Percentiles rank a stretch among this genome's conserved stretches.
Conservation (phyloP, 2,888 invertebrate species). For the Galeopsomyia nigrocyanea region DNA sequence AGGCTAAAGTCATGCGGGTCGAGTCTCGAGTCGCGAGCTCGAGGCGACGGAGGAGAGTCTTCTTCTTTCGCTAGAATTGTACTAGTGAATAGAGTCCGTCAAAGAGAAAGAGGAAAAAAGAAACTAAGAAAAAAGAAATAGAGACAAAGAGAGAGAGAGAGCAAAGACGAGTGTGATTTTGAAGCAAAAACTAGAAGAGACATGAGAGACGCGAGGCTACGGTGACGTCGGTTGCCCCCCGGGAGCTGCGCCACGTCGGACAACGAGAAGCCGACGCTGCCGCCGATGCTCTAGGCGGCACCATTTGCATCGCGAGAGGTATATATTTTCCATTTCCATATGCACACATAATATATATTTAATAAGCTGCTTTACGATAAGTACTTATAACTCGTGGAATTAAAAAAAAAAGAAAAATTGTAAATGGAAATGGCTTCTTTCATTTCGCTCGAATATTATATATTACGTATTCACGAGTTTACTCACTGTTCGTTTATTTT, state of each 20-base stretch:
- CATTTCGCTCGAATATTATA: too few relatives aligned
- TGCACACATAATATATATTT: too few relatives aligned
- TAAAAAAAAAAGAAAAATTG: too few relatives aligned
- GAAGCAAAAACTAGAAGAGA: background rate
- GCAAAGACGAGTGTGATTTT: too few relatives aligned
- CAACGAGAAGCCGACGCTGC: conserved; percentile 18
- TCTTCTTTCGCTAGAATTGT: background rate
- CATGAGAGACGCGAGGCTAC: conserved; percentile 6
- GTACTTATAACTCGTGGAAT: too few relatives aligned
- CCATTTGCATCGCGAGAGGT: conserved; percentile 19
- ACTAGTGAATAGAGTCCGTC: background rate
- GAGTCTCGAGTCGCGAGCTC: conserved; percentile 31
- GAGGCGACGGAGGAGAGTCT: conserved; percentile 26
- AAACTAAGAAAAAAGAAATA: too few relatives aligned
- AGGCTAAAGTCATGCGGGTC: conserved; percentile 10
- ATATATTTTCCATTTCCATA: background rate
- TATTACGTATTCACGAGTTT: too few relatives aligned
- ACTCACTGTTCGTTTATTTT: too few relatives aligned
- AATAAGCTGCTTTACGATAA: too few relatives aligned
- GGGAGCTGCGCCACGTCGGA: conserved; percentile 2
- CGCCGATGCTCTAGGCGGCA: background rate
- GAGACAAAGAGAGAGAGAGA: background rate
- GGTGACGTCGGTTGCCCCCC: background rate
- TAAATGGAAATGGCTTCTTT: too few relatives aligned
- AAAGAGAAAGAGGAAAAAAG: too few relatives aligned